Conservation (phyloP, 2,888 invertebrate genomes). For the Callosobruchus maculatus region DNA sequence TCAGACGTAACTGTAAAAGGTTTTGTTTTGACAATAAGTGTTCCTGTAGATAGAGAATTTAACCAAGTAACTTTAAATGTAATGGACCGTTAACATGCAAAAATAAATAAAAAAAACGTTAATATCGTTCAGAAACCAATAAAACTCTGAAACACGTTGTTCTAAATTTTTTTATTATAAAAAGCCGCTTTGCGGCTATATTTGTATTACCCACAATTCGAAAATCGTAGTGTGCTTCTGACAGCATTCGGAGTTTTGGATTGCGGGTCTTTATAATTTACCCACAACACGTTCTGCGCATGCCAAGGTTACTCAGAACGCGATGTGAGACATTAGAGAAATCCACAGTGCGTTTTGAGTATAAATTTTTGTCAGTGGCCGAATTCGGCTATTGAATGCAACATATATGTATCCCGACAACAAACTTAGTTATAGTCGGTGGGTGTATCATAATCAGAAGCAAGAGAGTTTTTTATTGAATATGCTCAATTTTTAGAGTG, state of each 20-base stretch:
- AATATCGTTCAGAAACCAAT: background rate
- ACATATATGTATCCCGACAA: too few relatives aligned
- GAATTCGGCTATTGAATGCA: too few relatives aligned
- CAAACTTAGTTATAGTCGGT: too few relatives aligned
- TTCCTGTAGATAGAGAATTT: constrained; percentile 5
- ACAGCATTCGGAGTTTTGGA: background rate
- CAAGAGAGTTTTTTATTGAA: too few relatives aligned
- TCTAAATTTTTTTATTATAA: background rate
- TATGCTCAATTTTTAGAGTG: too few relatives aligned
- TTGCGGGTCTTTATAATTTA: background rate
- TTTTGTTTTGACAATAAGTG: constrained; percentile 8
- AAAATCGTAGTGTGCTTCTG: constrained; percentile 3
- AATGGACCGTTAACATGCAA: background rate
- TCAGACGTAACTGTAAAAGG: constrained; percentile 8
- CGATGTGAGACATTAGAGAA: too few relatives aligned
- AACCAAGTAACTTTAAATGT: background rate
- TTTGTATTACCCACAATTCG: constrained; percentile 6
- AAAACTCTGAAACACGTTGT: background rate
- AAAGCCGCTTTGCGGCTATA: background rate
- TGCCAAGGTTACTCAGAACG: background rate
- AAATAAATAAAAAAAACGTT: background rate
- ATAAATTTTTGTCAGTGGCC: too few relatives aligned
- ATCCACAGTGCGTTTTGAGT: too few relatives aligned
- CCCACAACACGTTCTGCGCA: background rate
- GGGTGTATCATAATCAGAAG: too few relatives aligned